phyloP scores from a whole-genome alignment of 2,113 vertebrate species.

The Brachyhypopomus occidentalis region DNA sequence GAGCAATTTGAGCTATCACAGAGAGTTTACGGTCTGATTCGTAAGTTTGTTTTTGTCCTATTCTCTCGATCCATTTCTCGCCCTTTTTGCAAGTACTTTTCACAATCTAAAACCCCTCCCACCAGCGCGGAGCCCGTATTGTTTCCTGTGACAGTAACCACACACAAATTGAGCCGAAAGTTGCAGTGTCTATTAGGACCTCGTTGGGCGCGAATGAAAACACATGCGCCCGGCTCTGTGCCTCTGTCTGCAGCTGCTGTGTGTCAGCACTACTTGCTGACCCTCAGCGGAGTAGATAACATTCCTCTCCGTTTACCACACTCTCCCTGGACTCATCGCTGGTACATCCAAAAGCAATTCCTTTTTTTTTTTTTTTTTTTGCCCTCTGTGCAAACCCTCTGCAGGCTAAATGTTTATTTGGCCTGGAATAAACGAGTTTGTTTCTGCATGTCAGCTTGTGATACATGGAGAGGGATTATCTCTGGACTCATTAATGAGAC shows the following conservation, averaged over 20 bases:
- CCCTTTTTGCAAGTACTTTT: not conserved
- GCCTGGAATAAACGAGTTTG: slow-evolving; percentile 33
- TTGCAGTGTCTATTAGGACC: not conserved
- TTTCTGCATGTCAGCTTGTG: slow-evolving; percentile 43
- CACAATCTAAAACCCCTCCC: not conserved
- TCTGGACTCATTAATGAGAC: slow-evolving; percentile 16
- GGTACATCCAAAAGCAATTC: slow-evolving; percentile 9
- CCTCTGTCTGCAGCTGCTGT: slow-evolving; percentile 28
- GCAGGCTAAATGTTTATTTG: slow-evolving; percentile 39
- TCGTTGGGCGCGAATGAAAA: slow-evolving; percentile 12
- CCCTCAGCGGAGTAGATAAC: slow-evolving; percentile 23
- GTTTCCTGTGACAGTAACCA: slow-evolving; percentile 8
- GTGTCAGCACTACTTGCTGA: slow-evolving; percentile 17
- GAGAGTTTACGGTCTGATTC: not conserved
- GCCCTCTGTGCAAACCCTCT: slow-evolving; percentile 3
- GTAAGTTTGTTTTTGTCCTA: not conserved
- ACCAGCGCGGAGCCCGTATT: not conserved
- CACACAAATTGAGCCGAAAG: not conserved
- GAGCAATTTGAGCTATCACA: not conserved
- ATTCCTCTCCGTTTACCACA: slow-evolving; percentile 26
- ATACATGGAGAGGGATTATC: slow-evolving; percentile 40
- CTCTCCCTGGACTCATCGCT: slow-evolving; percentile 28
- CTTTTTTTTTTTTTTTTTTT: not conserved
- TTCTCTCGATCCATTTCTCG: not conserved
- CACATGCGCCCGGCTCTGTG: not conserved